Conservation (phyloP, 2,797 vertebrate genomes). For the Coregonus ussuriensis region DNA sequence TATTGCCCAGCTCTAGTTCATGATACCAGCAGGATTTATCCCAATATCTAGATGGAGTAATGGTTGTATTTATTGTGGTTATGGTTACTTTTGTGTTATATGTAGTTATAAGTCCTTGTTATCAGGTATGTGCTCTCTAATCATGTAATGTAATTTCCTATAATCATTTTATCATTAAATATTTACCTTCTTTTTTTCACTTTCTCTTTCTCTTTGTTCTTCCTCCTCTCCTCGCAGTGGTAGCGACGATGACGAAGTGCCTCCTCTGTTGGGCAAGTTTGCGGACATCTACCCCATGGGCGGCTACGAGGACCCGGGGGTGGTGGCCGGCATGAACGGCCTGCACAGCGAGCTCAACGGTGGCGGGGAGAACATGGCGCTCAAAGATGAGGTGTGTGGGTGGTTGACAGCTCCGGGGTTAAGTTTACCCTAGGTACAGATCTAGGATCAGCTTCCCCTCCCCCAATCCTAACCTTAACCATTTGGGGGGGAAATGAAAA, state of each 20-base stretch:
- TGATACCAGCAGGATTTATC: too few relatives aligned
- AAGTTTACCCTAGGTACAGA: background rate
- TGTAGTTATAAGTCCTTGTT: too few relatives aligned
- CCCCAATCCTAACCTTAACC: background rate
- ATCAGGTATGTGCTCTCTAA: background rate
- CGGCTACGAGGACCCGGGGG: constrained; percentile 81
- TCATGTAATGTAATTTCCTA: too few relatives aligned
- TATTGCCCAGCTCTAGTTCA: too few relatives aligned
- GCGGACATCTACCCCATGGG: constrained; percentile 89
- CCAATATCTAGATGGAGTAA: too few relatives aligned
- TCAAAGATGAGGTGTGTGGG: constrained; percentile 84
- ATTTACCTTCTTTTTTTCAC: background rate
- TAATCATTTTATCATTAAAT: too few relatives aligned
- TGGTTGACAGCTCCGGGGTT: background rate
- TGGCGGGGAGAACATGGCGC: constrained; percentile 80
- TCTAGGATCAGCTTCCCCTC: background rate
- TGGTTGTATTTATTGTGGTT: too few relatives aligned
- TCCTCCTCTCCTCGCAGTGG: constrained; percentile 72
- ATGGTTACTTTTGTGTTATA: too few relatives aligned
- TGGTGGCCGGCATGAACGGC: constrained; percentile 85
- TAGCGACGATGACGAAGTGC: constrained; percentile 92
- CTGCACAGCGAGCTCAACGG: constrained; percentile 86
- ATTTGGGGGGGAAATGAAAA: background rate
- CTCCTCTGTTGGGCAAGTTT: constrained; percentile 87
- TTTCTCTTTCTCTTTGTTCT: too few relatives aligned